Evolutionary conservation across 1,140 invertebrate species (phyloP), one percentile per base, ranked within the genome.

Genomic region (Dendroctonus ponderosae): DNA sequence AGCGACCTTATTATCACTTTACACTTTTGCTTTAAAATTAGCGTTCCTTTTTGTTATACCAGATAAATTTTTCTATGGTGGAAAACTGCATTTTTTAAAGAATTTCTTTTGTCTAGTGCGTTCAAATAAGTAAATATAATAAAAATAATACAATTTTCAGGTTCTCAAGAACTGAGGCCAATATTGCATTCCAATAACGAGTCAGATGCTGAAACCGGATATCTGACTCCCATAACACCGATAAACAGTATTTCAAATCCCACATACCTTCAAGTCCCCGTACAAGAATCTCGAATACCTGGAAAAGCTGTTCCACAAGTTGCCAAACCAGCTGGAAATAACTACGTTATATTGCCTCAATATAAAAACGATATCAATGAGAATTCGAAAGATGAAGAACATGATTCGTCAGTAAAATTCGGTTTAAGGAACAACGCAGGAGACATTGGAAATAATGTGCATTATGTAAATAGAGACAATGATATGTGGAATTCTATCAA

Each of bases 311-410:
- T 8, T 74, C 26, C 26, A 26, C 26, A 26, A 79, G 69, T 70
- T 63, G 74, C 60, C 66, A 76, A 80, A 72, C 79, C 75, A 86
- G 71, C 79, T 83, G 66, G 78, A 79, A 81, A 85, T 63, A 84
- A 87, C 75, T 87, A 87, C 67, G 79, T 85, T 5, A 87, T 85
- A 71, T 86, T 87, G 77, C 80, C 81, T 0, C 77, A 84, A 51
- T 84, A 85, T 68, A 82, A 80, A 67, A 82, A 80, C n/a, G 12
- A 62, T 48, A 38, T 58, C 14, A 50, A 59, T 59, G 40, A 40
- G 48, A 61, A 61, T 38, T 49, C 40, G 38, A 67, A 59, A 51
- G 43, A 61, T 39, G 44, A 11, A 26, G 39, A 14, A 50, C 50
- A 58, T n/a, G 38, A 58, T 5, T 43, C 54, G 15, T 14, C 62